Percentiles rank a stretch among this genome's conserved stretches.
These are phyloP conservation scores for Sesamia inferens DNA, from an alignment of 2,888 invertebrate genomes.

Conservation along the genomic window DNA sequence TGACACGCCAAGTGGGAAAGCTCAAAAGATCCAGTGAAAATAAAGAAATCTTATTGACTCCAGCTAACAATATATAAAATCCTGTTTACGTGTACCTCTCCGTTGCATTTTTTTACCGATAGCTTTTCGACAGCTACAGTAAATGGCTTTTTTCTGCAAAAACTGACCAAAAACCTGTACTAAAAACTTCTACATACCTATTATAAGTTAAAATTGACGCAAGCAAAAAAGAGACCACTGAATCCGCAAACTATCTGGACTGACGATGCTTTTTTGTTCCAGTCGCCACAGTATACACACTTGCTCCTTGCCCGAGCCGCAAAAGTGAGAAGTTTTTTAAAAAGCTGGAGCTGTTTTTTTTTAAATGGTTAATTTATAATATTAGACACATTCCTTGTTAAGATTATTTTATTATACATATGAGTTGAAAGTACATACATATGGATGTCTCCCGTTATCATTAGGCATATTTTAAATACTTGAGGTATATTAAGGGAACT, in stretches of 20 bases:
- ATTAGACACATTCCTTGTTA: not conserved
- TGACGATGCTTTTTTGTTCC: constrained; percentile 26
- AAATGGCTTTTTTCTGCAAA: not conserved
- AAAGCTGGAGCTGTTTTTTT: not conserved
- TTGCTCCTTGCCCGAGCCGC: constrained; percentile 5
- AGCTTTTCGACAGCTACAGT: not conserved
- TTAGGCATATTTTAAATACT: too few relatives aligned
- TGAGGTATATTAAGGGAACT: too few relatives aligned
- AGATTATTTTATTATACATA: not conserved
- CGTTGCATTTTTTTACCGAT: not conserved
- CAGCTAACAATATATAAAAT: not conserved
- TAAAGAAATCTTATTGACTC: not conserved
- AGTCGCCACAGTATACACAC: constrained; percentile 15
- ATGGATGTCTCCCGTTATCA: too few relatives aligned
- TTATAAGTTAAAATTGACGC: constrained; percentile 14
- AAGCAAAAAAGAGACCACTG: constrained; percentile 23
- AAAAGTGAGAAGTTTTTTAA: constrained; percentile 8
- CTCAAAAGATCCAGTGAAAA: not conserved
- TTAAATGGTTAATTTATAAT: not conserved
- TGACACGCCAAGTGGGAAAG: not conserved
- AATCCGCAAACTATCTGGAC: constrained; percentile 33
- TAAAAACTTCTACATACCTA: constrained; percentile 6
- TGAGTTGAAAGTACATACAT: too few relatives aligned
- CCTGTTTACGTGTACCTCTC: not conserved
- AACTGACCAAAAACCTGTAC: not conserved